A percentile compares a stretch with the other conserved stretches of the same genome.
Evolutionary conservation across 2,888 invertebrate genomes (phyloP).

Genomic region (Colostygia pectinataria): DNA sequence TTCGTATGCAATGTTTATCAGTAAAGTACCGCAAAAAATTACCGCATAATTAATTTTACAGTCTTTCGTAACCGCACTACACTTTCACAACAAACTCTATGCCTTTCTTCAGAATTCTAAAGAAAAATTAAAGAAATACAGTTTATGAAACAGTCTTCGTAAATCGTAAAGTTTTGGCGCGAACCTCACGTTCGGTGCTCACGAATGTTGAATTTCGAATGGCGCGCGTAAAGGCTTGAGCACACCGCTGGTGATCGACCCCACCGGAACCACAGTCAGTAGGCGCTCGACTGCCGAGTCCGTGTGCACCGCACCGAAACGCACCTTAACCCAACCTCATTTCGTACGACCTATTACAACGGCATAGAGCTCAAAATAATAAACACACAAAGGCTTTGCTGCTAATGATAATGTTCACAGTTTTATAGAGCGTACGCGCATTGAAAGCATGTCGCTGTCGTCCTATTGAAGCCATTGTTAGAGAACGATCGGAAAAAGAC

Average conservation of each 20-base stretch:
- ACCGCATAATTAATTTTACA: constrained; percentile 15
- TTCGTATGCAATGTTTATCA: constrained; percentile 25
- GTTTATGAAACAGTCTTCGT: constrained; percentile 23
- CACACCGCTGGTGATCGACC: constrained; percentile 77
- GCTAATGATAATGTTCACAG: constrained; percentile 65
- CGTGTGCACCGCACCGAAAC: constrained; percentile 80
- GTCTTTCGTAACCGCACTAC: constrained; percentile 17
- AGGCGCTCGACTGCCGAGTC: constrained; percentile 75
- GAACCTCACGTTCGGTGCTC: constrained; percentile 54
- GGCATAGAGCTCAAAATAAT: constrained; percentile 34
- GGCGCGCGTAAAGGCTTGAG: constrained; percentile 62
- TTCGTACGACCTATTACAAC: constrained; percentile 31
- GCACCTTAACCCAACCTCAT: constrained; percentile 44
- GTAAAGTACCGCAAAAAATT: constrained; percentile 24
- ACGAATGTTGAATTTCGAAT: constrained; percentile 57
- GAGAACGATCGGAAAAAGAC: constrained; percentile 63
- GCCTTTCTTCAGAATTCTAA: constrained; percentile 13
- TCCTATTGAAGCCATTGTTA: constrained; percentile 65
- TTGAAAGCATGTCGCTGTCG: constrained; percentile 58
- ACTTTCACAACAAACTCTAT: constrained; percentile 23
- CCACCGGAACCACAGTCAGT: constrained; percentile 83
- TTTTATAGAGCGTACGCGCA: constrained; percentile 76
- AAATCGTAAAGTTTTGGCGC: constrained; percentile 54
- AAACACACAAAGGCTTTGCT: constrained; percentile 36
- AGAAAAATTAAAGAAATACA: constrained; percentile 24